Base-by-base conservation (phyloP, 2,113 vertebrate species). In the Pachypanchax playfairii region DNA sequence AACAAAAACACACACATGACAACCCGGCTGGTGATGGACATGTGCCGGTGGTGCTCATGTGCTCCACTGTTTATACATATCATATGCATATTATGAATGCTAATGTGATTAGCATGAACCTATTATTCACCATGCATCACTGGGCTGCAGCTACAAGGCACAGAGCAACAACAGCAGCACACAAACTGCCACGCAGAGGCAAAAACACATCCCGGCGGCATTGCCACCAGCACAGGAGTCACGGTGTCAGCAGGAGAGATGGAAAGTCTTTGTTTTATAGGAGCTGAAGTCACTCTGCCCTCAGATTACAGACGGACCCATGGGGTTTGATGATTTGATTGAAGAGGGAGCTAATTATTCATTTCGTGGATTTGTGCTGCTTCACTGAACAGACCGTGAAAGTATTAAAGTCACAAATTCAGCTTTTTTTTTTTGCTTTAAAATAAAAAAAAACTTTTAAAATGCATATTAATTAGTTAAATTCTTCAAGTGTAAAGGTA, bases 71-170 rank as follows among this genome's bases (percentile, higher is more conserved):
- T 83, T 80, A 81, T 84, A 75, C 81, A 82, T 85, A 86, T 87
- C 73, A 75, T 80, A 87, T 87, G 80, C 73, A 85, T 88, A 78
- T 86, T 79, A 88, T 86, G 83, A 84, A 70, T 70, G 65, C 57
- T 77, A 83, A 88, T 85, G 74, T 83, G 75, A 88, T 87, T 73
- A 84, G 73, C 60, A 36, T 51, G 84, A 84, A 82, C 79, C 84
- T 80, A 75, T 75, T 83, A 77, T 79, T 87, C 81, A 55, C 43
- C 74, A 76, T 64, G 80, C 75, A 75, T 74, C 54, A 62, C 60
- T 75, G 42, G 72, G 56, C 50, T 65, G 47, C 72, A 77, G 78
- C 76, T 84, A 72, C 70, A 56, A 79, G 74, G 50, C 79, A 58
- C 31, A 69, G 24, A 53, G 51, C 50, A 56, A 31, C 70, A 55